These are phyloP conservation scores for Nomada fucata DNA, from an alignment of 2,888 invertebrate species.

Conservation along the genomic window DNA sequence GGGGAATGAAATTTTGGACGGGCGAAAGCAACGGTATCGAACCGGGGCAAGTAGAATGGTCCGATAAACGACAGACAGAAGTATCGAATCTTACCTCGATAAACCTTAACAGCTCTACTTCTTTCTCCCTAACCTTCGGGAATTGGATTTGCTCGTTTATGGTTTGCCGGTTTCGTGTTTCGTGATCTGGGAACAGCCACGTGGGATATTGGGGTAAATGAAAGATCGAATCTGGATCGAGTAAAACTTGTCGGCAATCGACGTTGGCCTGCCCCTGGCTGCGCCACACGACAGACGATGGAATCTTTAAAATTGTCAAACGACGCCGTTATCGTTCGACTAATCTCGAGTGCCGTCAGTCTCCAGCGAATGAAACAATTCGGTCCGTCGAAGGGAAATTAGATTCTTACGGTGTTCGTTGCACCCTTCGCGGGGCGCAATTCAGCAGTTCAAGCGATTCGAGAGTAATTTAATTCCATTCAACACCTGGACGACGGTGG, in stretches of 20 bases:
- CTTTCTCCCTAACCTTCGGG: not conserved
- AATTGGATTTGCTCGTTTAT: constrained; percentile 18
- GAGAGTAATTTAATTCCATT: not conserved
- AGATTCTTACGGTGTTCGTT: not conserved
- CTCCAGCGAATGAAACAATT: not conserved
- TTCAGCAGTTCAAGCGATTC: constrained; percentile 14
- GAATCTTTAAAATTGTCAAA: not conserved
- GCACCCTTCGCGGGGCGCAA: not conserved
- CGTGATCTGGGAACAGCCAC: not conserved
- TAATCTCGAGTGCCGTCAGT: not conserved
- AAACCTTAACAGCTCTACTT: constrained; percentile 14
- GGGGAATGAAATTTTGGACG: too few species aligned
- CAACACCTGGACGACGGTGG: not conserved
- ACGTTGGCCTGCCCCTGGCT: not conserved
- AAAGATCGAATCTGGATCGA: constrained; percentile 9
- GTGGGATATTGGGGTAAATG: not conserved
- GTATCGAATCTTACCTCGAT: constrained; percentile 8
- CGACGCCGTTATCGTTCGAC: not conserved
- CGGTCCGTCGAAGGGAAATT: not conserved
- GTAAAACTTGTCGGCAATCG: not conserved
- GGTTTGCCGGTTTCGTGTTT: not conserved
- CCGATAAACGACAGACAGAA: not conserved
- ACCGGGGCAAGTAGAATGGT: not conserved
- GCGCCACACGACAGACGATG: not conserved
- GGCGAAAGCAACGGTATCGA: not conserved